Conservation (phyloP, 2,888 invertebrate species). For the Dione vanillae region DNA sequence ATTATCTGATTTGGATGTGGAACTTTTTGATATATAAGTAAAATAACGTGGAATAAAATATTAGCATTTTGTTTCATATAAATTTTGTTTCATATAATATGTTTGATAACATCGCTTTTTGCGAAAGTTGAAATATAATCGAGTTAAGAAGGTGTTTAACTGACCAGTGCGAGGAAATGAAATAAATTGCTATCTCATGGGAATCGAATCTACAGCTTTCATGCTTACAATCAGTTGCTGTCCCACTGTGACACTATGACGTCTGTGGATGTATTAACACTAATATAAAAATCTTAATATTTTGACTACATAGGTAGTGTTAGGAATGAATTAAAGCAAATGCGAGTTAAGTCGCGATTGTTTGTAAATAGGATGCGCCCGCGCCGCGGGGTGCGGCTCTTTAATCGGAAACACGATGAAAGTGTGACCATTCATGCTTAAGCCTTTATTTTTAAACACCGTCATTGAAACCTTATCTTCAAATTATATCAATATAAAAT, state of each 20-base stretch:
- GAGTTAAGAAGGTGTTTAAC: too few relatives aligned
- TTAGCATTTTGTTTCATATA: too few relatives aligned
- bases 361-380: conserved; percentile 72
- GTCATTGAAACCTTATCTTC: conserved; percentile 8
- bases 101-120: too few relatives aligned
- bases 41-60: conserved; percentile 40
- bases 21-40: conserved; percentile 59
- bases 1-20: conserved; percentile 77
- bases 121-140: too few relatives aligned
- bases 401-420: conserved; percentile 39
- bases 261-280: not conserved
- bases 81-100: too few relatives aligned
- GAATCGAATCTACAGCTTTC: too few relatives aligned
- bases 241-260: too few relatives aligned
- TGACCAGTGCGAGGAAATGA: too few relatives aligned
- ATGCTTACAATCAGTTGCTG: too few relatives aligned
- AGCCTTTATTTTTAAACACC: conserved; percentile 41
- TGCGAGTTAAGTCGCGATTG: conserved; percentile 63
- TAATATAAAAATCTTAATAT: conserved; percentile 1
- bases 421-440: conserved; percentile 44
- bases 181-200: too few relatives aligned
- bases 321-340: conserved; percentile 50
- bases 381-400: conserved; percentile 60
- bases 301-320: conserved; percentile 34
- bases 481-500: not conserved